Base-by-base conservation (phyloP, 2,113 vertebrate species). In the Esox niger region DNA sequence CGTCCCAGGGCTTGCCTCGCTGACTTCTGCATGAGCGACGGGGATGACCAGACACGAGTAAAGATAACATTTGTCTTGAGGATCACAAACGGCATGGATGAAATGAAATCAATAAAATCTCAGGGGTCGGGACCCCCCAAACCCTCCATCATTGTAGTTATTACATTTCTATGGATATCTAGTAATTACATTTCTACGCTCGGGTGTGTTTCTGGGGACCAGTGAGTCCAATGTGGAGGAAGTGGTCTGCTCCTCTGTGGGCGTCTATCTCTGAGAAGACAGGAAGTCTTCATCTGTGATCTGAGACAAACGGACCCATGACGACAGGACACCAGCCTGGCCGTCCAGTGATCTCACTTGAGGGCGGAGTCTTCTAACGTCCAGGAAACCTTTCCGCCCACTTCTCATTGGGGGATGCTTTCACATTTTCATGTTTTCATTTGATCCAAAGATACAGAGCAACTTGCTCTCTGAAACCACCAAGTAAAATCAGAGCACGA, bases 281-380 rank as follows among this genome's bases (percentile, higher is more conserved):
- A 43, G 38, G 62, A 64, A 20, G 62, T 27, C 26, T 27, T 33
- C 47, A 64, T 64, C 62, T 27, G 33, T 33, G 27, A 26, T 35
- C 26, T 47, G 62, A 47, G 33, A 43, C 35, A 35, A 47, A 32
- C 62, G 20, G 27, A 47, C 27, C 13, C 17, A 21, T 25, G 33
- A 47, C 1, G 47, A 21, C 8, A 6, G 47, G n/a, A 52, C 47
- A 23, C 47, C n/a, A 52, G 47, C 7, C n/a, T 52, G 11, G n/a
- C n/a, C n/a, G n/a, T 52, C n/a, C 47, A 52, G n/a, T 43, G 38
- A 52, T 21, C 20, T 1, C n/a, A 1, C 47, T 15, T 43, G 47
- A 52, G 47, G 21, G n/a, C 47, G 8, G 17, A n/a, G n/a, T 15
- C 1, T 2, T 7, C 15, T 52, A n/a, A 4, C 4, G n/a, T 49